Evolutionary conservation across 2,113 vertebrate species (phyloP).

Genomic region (Peromyscus maniculatus): DNA sequence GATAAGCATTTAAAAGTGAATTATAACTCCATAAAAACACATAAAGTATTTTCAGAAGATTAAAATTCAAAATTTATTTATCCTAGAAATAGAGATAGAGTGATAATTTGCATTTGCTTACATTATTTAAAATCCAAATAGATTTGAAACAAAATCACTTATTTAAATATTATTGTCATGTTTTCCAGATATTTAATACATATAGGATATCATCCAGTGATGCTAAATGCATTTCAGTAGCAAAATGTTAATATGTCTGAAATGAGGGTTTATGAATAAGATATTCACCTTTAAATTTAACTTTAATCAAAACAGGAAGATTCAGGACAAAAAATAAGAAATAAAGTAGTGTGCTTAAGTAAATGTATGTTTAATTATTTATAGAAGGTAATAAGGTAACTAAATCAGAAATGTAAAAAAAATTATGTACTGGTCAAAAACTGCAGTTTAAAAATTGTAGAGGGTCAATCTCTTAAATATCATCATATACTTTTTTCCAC

Average conservation of each 20-base stretch:
- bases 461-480: not conserved
- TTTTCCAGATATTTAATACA: not conserved
- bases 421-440: not conserved
- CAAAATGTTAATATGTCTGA: not conserved
- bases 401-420: conserved; percentile 44
- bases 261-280: conserved; percentile 32
- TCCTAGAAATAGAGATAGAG: not conserved
- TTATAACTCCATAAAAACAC: not conserved
- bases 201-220: not conserved
- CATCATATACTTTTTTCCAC: not conserved
- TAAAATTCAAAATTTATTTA: not conserved
- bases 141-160: not conserved
- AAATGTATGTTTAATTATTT: conserved; percentile 44
- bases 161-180: not conserved
- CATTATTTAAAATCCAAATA: not conserved
- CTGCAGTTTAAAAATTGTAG: not conserved
- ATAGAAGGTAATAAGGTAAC: not conserved
- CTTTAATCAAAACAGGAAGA: conserved; percentile 34
- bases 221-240: not conserved
- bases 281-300: conserved; percentile 16
- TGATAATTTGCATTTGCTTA: not conserved
- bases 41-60: not conserved
- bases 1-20: not conserved
- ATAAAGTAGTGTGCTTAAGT: not conserved
- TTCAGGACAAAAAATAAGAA: not conserved